Conservation (phyloP, 2,797 vertebrate genomes). For the Apogon hyalosoma region DNA sequence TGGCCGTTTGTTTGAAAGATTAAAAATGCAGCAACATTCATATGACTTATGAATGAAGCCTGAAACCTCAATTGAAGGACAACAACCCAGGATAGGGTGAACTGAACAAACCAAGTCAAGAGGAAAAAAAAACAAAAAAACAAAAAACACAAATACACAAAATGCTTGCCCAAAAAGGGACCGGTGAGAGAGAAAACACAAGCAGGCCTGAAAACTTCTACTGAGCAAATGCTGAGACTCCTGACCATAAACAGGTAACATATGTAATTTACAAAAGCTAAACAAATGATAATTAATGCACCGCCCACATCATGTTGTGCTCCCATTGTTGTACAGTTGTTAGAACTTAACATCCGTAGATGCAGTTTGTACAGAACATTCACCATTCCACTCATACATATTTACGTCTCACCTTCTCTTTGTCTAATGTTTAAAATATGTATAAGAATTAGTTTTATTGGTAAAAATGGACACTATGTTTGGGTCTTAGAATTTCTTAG, state of each 20-base stretch:
- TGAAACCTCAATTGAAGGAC: conserved; percentile 43
- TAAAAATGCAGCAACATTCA: conserved; percentile 77
- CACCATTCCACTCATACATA: conserved; percentile 30
- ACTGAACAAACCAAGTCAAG: conserved; percentile 17
- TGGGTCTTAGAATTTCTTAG: too few species aligned
- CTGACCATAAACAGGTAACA: background rate
- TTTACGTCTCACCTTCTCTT: too few species aligned
- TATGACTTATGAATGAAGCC: conserved; percentile 80
- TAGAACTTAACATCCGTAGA: conserved; percentile 52
- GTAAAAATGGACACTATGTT: too few species aligned
- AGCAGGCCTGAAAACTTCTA: background rate
- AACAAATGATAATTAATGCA: conserved; percentile 31
- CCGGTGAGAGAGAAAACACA: background rate
- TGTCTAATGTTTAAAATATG: too few species aligned
- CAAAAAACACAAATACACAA: conserved; percentile 5
- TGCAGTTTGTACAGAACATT: conserved; percentile 40
- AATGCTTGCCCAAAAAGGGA: background rate
- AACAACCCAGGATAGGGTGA: conserved; percentile 20
- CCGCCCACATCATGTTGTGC: conserved; percentile 19
- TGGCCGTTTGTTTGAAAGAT: conserved; percentile 78
- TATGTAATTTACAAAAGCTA: conserved; percentile 20
- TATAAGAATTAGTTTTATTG: too few species aligned
- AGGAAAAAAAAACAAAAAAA: background rate
- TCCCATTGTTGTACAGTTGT: conserved; percentile 33
- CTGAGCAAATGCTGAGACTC: background rate